These are phyloP conservation scores for Aricia artaxerxes DNA, from an alignment of 2,888 invertebrate species.

Conservation along the genomic window DNA sequence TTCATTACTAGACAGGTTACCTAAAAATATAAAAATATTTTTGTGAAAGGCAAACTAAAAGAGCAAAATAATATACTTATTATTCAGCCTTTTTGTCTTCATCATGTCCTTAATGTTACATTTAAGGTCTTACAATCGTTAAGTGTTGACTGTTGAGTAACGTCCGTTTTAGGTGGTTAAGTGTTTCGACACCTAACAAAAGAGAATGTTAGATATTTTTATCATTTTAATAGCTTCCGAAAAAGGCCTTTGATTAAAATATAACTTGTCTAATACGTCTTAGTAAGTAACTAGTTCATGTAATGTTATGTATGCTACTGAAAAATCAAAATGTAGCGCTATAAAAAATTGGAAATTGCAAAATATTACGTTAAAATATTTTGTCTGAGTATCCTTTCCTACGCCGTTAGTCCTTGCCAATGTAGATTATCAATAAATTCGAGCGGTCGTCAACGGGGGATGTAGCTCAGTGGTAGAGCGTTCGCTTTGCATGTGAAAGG, in stretches of 20 bases:
- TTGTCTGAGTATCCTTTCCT: neutral
- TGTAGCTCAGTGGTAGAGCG: constrained; percentile 99
- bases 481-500: constrained; percentile 99
- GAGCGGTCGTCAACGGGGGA: constrained; percentile 72
- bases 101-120: constrained; percentile 13
- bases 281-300: no score
- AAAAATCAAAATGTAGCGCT: no score
- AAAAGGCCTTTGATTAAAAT: neutral
- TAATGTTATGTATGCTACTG: no score
- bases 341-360: no score
- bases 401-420: neutral
- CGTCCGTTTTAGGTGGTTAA: neutral
- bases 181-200: constrained; percentile 18
- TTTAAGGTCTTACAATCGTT: constrained; percentile 19
- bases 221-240: neutral
- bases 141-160: constrained; percentile 22
- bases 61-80: neutral
- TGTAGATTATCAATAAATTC: neutral
- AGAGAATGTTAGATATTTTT: constrained; percentile 18
- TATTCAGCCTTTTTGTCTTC: constrained; percentile 2
- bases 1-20: no score
- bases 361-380: neutral
- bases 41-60: neutral
- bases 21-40: neutral
- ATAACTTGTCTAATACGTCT: neutral